Evolutionary conservation across 92 coral and sea anemone genomes (phyloP).

Genomic region (Heliopora coerulea): DNA sequence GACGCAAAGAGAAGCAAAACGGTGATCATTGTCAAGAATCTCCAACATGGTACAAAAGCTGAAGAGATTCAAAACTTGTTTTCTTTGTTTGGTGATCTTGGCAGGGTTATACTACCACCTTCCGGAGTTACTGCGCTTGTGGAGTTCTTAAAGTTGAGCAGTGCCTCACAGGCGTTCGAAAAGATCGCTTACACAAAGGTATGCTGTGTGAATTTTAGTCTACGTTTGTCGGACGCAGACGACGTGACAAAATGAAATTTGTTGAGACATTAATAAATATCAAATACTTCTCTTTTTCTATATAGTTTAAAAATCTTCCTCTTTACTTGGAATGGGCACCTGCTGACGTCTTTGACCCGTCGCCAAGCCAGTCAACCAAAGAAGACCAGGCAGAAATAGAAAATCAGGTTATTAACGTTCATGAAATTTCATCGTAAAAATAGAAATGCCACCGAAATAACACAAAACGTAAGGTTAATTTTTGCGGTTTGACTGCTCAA

Average conservation of each 20-base stretch:
- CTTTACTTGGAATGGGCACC: slow-evolving; percentile 98
- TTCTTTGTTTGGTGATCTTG: slow-evolving; percentile 82
- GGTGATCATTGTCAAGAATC: slow-evolving; percentile 86
- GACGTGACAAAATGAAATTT: no score
- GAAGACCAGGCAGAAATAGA: neutral
- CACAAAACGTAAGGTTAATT: no score
- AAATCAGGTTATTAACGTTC: neutral
- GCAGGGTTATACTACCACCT: slow-evolving; percentile 78
- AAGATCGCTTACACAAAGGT: slow-evolving; percentile 96
- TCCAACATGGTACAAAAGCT: slow-evolving; percentile 75
- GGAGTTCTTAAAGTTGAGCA: slow-evolving; percentile 79
- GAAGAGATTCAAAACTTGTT: slow-evolving; percentile 74
- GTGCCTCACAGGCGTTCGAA: slow-evolving; percentile 88
- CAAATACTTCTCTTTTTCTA: neutral
- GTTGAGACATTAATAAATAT: no score
- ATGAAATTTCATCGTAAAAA: no score
- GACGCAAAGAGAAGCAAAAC: slow-evolving; percentile 86
- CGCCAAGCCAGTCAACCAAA: slow-evolving; percentile 2
- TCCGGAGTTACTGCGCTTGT: slow-evolving; percentile 91
- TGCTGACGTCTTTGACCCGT: slow-evolving; percentile 67
- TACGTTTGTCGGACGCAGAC: no score
- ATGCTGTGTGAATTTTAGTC: neutral
- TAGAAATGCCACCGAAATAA: no score
- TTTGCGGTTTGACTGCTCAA: no score
- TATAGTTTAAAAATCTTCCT: slow-evolving; percentile 83